These are phyloP conservation scores for Sakesphorus luctuosus DNA, from an alignment of 2,113 vertebrate species.

Conservation along the genomic window DNA sequence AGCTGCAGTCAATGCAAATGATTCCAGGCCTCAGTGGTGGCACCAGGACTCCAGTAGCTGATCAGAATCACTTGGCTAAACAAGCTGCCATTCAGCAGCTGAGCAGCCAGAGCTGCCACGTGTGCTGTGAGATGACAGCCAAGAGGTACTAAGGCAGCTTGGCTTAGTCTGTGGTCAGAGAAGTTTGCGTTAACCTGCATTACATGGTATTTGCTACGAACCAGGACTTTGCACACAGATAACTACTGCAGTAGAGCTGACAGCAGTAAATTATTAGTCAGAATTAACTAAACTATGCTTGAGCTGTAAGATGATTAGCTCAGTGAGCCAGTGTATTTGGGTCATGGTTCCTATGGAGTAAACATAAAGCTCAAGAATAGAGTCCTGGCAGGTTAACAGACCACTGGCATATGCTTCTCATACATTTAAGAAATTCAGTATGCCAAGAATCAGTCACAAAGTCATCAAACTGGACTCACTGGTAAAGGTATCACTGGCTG, in stretches of 20 bases:
- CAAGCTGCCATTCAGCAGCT: background rate
- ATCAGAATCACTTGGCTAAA: background rate
- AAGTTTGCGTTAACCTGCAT: constrained; percentile 4
- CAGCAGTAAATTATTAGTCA: constrained; percentile 55
- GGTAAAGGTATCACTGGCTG: background rate
- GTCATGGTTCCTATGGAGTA: background rate
- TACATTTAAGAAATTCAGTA: background rate
- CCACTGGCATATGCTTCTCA: background rate
- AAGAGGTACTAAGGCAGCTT: background rate
- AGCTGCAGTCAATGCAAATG: background rate
- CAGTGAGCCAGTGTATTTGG: background rate
- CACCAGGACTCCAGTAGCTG: background rate
- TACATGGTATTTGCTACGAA: background rate
- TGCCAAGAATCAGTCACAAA: background rate
- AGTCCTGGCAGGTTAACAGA: background rate
- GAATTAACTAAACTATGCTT: constrained; percentile 37
- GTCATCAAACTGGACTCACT: background rate
- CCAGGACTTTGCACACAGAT: constrained; percentile 62
- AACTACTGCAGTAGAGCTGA: background rate
- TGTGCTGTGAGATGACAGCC: background rate
- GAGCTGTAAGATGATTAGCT: background rate
- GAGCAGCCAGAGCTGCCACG: background rate
- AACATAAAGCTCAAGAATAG: background rate
- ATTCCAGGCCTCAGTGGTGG: background rate
- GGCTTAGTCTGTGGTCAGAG: background rate